Base-by-base conservation (phyloP, 2,888 invertebrate genomes). In the Brenthis hecate region DNA sequence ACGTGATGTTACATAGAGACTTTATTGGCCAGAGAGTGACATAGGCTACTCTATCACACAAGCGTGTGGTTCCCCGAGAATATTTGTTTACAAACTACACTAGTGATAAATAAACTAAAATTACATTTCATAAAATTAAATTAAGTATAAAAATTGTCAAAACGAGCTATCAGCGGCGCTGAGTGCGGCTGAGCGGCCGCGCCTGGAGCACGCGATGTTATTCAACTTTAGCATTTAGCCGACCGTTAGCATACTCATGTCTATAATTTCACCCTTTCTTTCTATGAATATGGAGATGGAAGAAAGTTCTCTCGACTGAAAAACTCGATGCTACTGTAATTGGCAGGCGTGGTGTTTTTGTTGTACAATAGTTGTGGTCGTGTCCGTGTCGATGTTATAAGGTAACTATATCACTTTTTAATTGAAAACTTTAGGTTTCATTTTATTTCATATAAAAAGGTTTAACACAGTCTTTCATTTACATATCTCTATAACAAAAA, bases 201-300 rank as follows among this genome's bases (percentile, higher is more conserved):
- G 67, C 60, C 61, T 28, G 55, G 53, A 23, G 43, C 57, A 57
- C 78, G 78, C 80, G 72, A 78, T 87, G 91, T 88, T 88, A 84
- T 91, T 91, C 89, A 91, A 88, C 91, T 92, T 89, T 92, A 88
- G 78, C 92, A 92, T 92, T 92, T 89, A 86, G 79, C 79, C 83
- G 77, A 82, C 81, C 76, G 86, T 85, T 88, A 83, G 85, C 86
- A 89, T 91, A 91, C 89, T 87, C 86, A 90, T 89, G 78, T 78
- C 80, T 85, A 86, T 90, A 90, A 91, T 90, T 89, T 89, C 89
- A 88, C 89, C 91, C 90, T 91, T 91, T 92, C 90, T 89, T 89
- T 88, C 82, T 81, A 82, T 89, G 88, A 87, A 89, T 91, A 92
- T 91, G 89, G 83, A 85, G 82, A 89, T 91, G 72, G 86, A 89